Base-by-base conservation (phyloP, 2,797 vertebrate genomes). In the Gobionotothen gibberifrons region DNA sequence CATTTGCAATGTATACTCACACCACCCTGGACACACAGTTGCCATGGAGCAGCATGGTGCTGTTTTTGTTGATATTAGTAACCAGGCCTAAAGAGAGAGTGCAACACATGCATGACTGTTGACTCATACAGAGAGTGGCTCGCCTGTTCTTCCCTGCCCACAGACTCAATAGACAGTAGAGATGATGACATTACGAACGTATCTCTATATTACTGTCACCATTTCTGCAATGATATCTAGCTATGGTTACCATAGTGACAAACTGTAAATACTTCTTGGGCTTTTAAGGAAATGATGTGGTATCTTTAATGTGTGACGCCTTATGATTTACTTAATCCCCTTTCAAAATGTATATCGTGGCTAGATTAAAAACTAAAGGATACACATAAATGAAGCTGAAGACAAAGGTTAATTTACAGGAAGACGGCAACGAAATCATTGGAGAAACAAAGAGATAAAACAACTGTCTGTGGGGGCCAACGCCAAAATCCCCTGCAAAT, bases 51-150 rank as follows among this genome's bases (percentile, higher is more conserved):
- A 55, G 51, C 22, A 3, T 61, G 14, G 3, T 6, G 54, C 5
- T 86, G 72, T 79, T 87, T 58, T 75, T 86, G 71, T 79, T 83
- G 65, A 56, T 67, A n/a, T 16, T 81, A 62, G 83, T 79, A 89
- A 83, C 85, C 64, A 78, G 44, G 65, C 67, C 21, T 15, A 5
- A 4, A 42, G 46, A 39, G 66, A 47, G 52, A 53, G 48, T 19
- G n/a, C n/a, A 17, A 47, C 49, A 22, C 66, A 56, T 17, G 5
- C 63, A 59, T 19, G 4, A 58, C 42, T 2, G 0, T 2, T 92
- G 88, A 92, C 47, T 89, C 88, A 92, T 53, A 62, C 40, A 55
- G 58, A 82, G 55, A 83, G 72, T 39, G 19, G 71, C 43, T 58
- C 12, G 14, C 22, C 55, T 32, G 43, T 51, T 2, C 13, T n/a